phyloP scores from a whole-genome alignment of 1,140 invertebrate species.

The Tyrophagus putrescentiae region DNA sequence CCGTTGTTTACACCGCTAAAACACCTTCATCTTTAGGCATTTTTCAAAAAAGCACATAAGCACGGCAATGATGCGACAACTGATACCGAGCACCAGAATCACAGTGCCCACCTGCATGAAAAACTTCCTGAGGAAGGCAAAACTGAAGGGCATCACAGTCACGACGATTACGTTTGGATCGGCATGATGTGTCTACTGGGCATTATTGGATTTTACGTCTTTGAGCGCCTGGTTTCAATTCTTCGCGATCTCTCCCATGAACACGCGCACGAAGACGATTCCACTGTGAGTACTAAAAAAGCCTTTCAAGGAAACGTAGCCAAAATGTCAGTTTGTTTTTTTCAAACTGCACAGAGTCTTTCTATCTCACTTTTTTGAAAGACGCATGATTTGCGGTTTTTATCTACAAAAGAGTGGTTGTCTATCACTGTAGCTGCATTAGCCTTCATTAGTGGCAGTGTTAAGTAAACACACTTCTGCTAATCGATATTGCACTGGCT shows the following conservation, averaged over 20 bases:
- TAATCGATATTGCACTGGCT: too few relatives aligned
- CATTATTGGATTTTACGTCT: constrained; percentile 22
- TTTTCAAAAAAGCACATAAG: constrained; percentile 13
- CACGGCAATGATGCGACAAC: background rate
- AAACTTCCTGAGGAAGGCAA: too few relatives aligned
- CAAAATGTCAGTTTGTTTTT: background rate
- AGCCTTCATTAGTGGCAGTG: background rate
- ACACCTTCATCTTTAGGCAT: background rate
- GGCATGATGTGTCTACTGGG: constrained; percentile 23
- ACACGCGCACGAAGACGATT: constrained; percentile 19
- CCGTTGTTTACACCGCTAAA: background rate
- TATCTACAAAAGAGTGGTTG: background rate
- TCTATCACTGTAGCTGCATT: background rate
- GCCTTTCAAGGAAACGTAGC: background rate
- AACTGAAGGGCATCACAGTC: constrained; percentile 20
- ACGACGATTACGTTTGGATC: constrained; percentile 19
- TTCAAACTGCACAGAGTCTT: background rate
- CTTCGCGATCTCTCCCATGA: constrained; percentile 22
- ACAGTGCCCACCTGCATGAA: constrained; percentile 28
- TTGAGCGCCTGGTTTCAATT: constrained; percentile 24
- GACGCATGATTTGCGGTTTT: background rate
- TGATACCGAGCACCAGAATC: constrained; percentile 9
- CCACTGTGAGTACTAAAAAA: constrained; percentile 22
- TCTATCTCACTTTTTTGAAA: background rate
- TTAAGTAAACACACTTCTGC: background rate